Conservation (phyloP, 2,797 vertebrate species). For the Decapterus maruadsi region DNA sequence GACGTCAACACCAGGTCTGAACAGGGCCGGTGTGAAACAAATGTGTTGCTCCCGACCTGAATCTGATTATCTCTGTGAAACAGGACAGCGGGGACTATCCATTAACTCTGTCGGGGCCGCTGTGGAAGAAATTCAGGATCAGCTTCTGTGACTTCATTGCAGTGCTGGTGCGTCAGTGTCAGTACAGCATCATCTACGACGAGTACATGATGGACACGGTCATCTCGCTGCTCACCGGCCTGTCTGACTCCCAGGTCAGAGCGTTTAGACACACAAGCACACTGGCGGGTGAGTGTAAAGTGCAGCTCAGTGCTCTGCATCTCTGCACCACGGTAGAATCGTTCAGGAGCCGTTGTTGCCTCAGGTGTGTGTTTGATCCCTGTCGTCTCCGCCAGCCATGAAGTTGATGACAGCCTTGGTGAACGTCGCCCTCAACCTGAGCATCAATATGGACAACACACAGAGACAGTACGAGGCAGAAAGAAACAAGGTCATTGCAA, state of each 20-base stretch:
- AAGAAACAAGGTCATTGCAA: conserved; percentile 95
- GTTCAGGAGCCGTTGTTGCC: not conserved
- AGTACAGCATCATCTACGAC: conserved; percentile 99
- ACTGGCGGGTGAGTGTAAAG: conserved; percentile 69
- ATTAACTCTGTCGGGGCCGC: conserved; percentile 94
- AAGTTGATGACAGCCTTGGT: conserved; percentile 98
- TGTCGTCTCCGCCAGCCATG: conserved; percentile 81
- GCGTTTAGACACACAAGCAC: conserved; percentile 92
- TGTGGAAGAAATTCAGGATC: conserved; percentile 98
- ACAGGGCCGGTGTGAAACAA: not conserved
- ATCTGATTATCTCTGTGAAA: conserved; percentile 35
- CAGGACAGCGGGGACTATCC: conserved; percentile 99
- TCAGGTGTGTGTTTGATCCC: conserved; percentile 2
- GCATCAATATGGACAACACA: conserved; percentile 99
- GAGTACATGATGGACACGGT: conserved; percentile 99
- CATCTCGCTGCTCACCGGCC: conserved; percentile 96
- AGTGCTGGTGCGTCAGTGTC: conserved; percentile 96
- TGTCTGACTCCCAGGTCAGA: conserved; percentile 97
- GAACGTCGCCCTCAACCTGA: conserved; percentile 96
- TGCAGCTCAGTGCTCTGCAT: not conserved
- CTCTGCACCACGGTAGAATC: not conserved
- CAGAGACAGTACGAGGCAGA: conserved; percentile 97
- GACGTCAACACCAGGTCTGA: no score
- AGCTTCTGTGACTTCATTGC: conserved; percentile 98
- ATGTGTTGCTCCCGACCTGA: not conserved